These are phyloP conservation scores for Polyergus mexicanus DNA, from an alignment of 1,140 invertebrate species.

Conservation along the genomic window DNA sequence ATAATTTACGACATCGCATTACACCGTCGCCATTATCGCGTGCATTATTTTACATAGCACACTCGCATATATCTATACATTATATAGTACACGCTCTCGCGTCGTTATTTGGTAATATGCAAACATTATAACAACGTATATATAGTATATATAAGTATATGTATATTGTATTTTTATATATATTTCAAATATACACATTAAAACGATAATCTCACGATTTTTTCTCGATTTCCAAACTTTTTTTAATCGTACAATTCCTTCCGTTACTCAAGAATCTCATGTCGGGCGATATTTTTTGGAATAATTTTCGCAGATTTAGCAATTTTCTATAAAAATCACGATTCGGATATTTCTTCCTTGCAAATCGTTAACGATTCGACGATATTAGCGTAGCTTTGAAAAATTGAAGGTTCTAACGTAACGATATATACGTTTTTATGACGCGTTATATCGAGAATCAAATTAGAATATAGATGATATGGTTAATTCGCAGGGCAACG, in stretches of 20 bases:
- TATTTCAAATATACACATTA: not conserved
- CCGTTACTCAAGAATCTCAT: not conserved
- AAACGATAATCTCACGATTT: not conserved
- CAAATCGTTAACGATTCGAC: not conserved
- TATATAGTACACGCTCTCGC: not conserved
- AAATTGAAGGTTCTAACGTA: not conserved
- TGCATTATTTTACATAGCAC: slow-evolving; percentile 25
- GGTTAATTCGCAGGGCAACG: not conserved
- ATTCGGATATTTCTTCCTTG: not conserved
- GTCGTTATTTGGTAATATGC: too few species aligned
- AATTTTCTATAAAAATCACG: not conserved
- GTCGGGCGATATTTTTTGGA: not conserved
- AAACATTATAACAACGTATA: not conserved
- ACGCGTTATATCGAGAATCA: not conserved
- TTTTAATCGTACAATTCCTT: not conserved
- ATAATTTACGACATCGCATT: slow-evolving; percentile 51
- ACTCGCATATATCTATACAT: not conserved
- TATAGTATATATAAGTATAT: too few species aligned
- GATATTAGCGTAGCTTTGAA: not conserved
- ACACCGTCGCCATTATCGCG: slow-evolving; percentile 27
- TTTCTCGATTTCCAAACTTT: not conserved
- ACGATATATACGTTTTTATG: not conserved
- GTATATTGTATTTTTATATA: slow-evolving; percentile 13
- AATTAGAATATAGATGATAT: not conserved
- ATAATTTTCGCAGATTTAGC: not conserved